A percentile compares a stretch with the other conserved stretches of the same genome.
phyloP scores from a whole-genome alignment of 2,888 invertebrate genomes.

The Horisme vitalbata region DNA sequence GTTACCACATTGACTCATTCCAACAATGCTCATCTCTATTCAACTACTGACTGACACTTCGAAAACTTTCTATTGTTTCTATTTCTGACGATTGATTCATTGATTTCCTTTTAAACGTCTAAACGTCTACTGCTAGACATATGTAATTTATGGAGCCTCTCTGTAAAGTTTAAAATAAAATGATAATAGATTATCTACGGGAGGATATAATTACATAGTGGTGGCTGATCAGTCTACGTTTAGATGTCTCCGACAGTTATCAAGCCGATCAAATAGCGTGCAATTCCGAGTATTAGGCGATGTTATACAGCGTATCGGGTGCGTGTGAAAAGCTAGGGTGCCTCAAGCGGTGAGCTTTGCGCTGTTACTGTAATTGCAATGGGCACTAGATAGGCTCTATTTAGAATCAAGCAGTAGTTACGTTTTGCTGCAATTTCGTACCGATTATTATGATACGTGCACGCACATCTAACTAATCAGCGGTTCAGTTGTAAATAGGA shows the following conservation, averaged over 20 bases:
- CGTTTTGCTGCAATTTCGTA: conserved; percentile 62
- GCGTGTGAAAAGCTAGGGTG: conserved; percentile 68
- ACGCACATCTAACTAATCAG: conserved; percentile 57
- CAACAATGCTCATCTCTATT: conserved; percentile 49
- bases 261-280: conserved; percentile 41
- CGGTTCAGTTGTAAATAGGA: conserved; percentile 47
- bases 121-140: too few species aligned
- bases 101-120: conserved; percentile 22
- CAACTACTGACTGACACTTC: conserved; percentile 34
- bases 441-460: conserved; percentile 68
- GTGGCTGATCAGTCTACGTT: conserved; percentile 3
- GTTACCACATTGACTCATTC: conserved; percentile 48
- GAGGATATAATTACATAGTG: conserved; percentile 25
- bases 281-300: conserved; percentile 37
- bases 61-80: conserved; percentile 36
- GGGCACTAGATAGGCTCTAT: conserved; percentile 49
- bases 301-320: conserved; percentile 47
- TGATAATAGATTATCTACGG: conserved; percentile 18
- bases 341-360: conserved; percentile 55
- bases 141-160: too few species aligned
- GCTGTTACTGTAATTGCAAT: conserved; percentile 59
- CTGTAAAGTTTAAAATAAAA: conserved; percentile 18
- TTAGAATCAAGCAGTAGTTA: conserved; percentile 45
- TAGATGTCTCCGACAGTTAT: conserved; percentile 25
- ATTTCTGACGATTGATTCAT: conserved; percentile 26